Conservation (phyloP, 30 jellyfish, hydroid and myxozoan species). For the Turritopsis dohrnii region DNA sequence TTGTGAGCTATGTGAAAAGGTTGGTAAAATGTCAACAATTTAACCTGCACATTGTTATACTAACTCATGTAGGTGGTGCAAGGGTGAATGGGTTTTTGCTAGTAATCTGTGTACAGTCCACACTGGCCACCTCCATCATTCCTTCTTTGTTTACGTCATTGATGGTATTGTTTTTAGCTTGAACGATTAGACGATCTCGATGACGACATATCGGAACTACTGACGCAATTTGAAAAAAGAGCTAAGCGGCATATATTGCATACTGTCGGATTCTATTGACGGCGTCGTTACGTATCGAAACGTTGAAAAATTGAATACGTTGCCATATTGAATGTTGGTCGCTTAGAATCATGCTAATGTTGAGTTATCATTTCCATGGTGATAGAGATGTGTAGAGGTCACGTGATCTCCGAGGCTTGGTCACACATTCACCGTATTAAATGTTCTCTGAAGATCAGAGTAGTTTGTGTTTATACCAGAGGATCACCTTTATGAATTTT, state of each 20-base stretch:
- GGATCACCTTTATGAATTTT: background rate
- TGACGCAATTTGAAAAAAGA: constrained; percentile 63
- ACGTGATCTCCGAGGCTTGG: background rate
- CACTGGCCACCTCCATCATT: no score
- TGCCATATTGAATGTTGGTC: background rate
- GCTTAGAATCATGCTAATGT: background rate
- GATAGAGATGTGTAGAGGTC: constrained; percentile 10
- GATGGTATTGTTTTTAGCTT: constrained; percentile 40
- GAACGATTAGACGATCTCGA: constrained; percentile 86
- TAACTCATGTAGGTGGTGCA: no score
- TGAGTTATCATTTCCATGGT: constrained; percentile 10
- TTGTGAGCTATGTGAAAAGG: constrained; percentile 92
- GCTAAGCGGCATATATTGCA: constrained; percentile 68
- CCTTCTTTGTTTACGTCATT: no score
- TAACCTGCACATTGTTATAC: no score
- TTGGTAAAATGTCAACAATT: constrained; percentile 11
- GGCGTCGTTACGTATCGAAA: background rate
- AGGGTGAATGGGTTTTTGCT: no score
- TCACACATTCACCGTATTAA: background rate
- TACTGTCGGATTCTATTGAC: constrained; percentile 67
- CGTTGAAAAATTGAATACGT: background rate
- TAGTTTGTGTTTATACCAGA: background rate
- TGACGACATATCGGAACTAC: constrained; percentile 73
- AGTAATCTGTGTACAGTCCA: no score
- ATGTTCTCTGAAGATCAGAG: background rate